Evolutionary conservation across 2,113 vertebrate species (phyloP), one percentile per base, ranked within the genome.

Genomic region (Buteo buteo): DNA sequence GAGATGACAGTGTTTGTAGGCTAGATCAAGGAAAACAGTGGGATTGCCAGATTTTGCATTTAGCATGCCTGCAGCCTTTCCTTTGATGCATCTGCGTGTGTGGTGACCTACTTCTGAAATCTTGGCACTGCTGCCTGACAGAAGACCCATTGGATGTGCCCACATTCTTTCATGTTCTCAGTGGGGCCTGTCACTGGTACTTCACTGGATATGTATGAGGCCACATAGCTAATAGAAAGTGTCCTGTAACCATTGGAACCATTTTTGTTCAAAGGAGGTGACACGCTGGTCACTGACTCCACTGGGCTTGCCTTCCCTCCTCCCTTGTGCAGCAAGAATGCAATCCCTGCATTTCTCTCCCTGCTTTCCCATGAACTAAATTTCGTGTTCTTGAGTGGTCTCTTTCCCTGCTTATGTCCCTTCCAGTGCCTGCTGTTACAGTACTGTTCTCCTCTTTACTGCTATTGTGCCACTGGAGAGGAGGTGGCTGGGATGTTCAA

Each of bases 131-230:
- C 65, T 87, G 61, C 69, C 83, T 93, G 89, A 92, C 83, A 93
- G 81, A 89, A 86, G 65, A 93, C 81, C 86, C n/a, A 25, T 86
- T 92, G 93, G 62, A 93, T 88, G 74, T 82, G 71, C 92, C 86
- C 65, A 22, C 87, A 89, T 82, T 96, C 95, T 97, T 97, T 97
- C 96, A 97, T 90, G 84, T 96, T 96, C 96, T 95, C 96, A 94
- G 91, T 95, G 91, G 83, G 73, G 40, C 93, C 84, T 95, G 91
- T 96, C 92, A 94, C 44, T 93, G 62, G n/a, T 89, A 36, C 72
- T 84, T 96, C 65, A 84, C 77, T 72, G 69, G 72, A 8, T 79
- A 40, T 90, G 29, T 72, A 45, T 54, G 72, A 94, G 61, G 86
- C n/a, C 52, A 91, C 96, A 96, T 96, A 93, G 88, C 64, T 96